Percentiles rank a stretch among this genome's conserved stretches.
These are phyloP conservation scores for Troides oblongomaculatus DNA, from an alignment of 2,888 invertebrate species.

Conservation along the genomic window DNA sequence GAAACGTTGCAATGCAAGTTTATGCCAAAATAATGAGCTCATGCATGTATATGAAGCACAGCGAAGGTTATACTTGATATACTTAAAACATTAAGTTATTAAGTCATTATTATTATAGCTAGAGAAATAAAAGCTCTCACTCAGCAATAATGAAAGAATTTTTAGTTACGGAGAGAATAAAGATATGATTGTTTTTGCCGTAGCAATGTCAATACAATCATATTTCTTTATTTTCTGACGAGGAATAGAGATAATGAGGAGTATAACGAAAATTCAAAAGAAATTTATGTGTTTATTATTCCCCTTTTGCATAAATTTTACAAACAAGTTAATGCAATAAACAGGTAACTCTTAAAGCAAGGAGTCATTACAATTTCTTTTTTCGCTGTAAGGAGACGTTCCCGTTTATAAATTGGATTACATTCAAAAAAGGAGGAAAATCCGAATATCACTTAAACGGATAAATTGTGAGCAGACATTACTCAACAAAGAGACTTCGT, in stretches of 20 bases:
- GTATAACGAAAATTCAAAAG: not conserved
- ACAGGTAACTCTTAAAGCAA: slow-evolving; percentile 15
- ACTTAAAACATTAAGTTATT: too few species aligned
- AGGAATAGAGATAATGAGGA: too few species aligned
- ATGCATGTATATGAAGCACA: not conserved
- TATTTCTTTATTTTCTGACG: too few species aligned
- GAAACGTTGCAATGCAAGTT: not conserved
- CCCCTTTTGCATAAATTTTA: slow-evolving; percentile 7
- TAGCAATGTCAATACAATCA: too few species aligned
- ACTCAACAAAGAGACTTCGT: slow-evolving; percentile 6
- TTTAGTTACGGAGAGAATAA: too few species aligned
- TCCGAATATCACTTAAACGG: slow-evolving; percentile 17
- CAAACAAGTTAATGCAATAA: slow-evolving; percentile 19
- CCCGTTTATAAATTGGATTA: slow-evolving; percentile 26
- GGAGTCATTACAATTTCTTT: slow-evolving; percentile 24
- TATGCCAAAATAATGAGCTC: not conserved
- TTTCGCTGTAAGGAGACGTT: slow-evolving; percentile 13
- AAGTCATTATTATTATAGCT: too few species aligned
- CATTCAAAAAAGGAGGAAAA: slow-evolving; percentile 27
- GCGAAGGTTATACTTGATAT: not conserved
- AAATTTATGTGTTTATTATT: not conserved
- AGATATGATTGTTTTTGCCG: too few species aligned
- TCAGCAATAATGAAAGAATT: too few species aligned
- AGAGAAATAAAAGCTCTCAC: too few species aligned
- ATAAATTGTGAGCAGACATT: slow-evolving; percentile 20